These are phyloP conservation scores for Ganaspis brasiliensis DNA, from an alignment of 2,888 invertebrate species.

Conservation along the genomic window DNA sequence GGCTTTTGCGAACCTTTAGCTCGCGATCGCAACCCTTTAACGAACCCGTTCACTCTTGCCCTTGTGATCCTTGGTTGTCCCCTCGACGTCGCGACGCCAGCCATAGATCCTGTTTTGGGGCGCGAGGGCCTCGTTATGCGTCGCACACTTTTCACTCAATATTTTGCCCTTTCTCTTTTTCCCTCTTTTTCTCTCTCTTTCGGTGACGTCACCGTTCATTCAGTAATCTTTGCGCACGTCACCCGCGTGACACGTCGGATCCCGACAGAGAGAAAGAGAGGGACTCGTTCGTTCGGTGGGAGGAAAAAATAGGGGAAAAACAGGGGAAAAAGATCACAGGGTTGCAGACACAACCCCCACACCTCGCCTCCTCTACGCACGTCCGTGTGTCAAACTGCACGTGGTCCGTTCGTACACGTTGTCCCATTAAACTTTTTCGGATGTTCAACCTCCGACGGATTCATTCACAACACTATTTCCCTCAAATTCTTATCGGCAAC, in stretches of 20 bases:
- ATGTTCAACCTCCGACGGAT: slow-evolving; percentile 21
- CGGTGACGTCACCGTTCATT: slow-evolving; percentile 80
- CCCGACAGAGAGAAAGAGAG: slow-evolving; percentile 59
- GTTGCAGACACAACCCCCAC: slow-evolving; percentile 65
- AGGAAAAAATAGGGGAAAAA: slow-evolving; percentile 79
- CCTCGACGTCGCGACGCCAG: slow-evolving; percentile 51
- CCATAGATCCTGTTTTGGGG: slow-evolving; percentile 23
- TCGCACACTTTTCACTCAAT: slow-evolving; percentile 51
- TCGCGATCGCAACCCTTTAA: slow-evolving; percentile 61
- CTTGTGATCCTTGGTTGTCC: slow-evolving; percentile 54
- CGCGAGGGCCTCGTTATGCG: slow-evolving; percentile 19
- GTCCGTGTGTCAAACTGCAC: slow-evolving; percentile 80
- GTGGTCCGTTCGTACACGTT: slow-evolving; percentile 80
- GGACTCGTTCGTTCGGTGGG: slow-evolving; percentile 72
- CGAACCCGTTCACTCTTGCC: slow-evolving; percentile 56
- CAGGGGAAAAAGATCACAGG: slow-evolving; percentile 73
- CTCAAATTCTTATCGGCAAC: too few relatives aligned
- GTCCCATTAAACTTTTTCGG: slow-evolving; percentile 43
- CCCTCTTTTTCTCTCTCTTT: slow-evolving; percentile 53
- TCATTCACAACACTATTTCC: slow-evolving; percentile 8
- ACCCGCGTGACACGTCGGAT: slow-evolving; percentile 71
- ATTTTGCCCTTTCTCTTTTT: slow-evolving; percentile 50
- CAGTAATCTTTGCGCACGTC: slow-evolving; percentile 80
- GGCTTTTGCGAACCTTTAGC: slow-evolving; percentile 65
- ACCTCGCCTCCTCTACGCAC: slow-evolving; percentile 72